phyloP scores from a whole-genome alignment of 2,888 invertebrate genomes.

The Amphipoea lucens region DNA sequence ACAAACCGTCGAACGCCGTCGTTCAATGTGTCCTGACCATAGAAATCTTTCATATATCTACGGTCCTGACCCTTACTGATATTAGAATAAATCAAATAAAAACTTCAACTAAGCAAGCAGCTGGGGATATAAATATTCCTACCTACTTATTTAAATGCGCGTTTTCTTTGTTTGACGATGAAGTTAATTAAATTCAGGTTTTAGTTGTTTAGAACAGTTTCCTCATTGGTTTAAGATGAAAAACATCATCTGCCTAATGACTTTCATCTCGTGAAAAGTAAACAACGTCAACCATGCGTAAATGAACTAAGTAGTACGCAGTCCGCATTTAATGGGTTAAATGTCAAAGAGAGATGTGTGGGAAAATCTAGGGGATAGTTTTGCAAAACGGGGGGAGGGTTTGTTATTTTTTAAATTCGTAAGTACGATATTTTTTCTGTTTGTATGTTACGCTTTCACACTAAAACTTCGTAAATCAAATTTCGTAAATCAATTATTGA shows the following conservation, averaged over 20 bases:
- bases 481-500: too few species aligned
- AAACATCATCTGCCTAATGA: constrained; percentile 39
- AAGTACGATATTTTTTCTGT: not conserved
- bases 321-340: constrained; percentile 28
- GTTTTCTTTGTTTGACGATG: constrained; percentile 38
- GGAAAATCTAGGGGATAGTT: not conserved
- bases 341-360: constrained; percentile 25
- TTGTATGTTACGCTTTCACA: not conserved
- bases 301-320: constrained; percentile 10
- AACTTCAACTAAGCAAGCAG: not conserved
- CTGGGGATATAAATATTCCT: not conserved
- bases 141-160: not conserved
- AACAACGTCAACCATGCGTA: constrained; percentile 25
- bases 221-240: constrained; percentile 42
- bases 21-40: too few species aligned
- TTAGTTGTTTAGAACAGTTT: constrained; percentile 45
- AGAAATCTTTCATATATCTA: too few species aligned
- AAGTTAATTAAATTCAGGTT: constrained; percentile 41
- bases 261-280: constrained; percentile 42
- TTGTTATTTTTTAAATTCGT: not conserved
- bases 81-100: not conserved
- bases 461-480: too few species aligned
- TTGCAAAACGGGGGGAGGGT: not conserved
- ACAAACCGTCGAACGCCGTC: too few species aligned
- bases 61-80: not conserved